A percentile compares a stretch with the other conserved stretches of the same genome.
phyloP scores from a whole-genome alignment of 2,797 vertebrate species.

The Pempheris klunzingeri region DNA sequence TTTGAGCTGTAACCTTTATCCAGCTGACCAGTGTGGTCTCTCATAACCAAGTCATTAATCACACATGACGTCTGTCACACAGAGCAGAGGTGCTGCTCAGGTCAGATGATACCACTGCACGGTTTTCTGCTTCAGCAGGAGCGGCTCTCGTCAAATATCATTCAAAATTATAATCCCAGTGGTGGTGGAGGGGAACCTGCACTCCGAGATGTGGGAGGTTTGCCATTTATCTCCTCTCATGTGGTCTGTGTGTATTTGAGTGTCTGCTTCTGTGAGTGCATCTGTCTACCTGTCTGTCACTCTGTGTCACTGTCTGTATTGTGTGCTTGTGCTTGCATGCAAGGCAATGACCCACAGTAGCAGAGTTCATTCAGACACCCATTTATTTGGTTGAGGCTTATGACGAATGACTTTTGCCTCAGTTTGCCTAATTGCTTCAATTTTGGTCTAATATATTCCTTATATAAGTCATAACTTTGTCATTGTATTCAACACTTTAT shows the following conservation, averaged over 20 bases:
- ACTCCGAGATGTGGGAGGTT: constrained; percentile 33
- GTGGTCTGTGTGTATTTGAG: constrained; percentile 14
- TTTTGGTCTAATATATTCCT: no score
- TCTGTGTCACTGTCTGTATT: constrained; percentile 6
- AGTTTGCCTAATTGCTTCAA: not conserved
- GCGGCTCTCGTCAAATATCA: constrained; percentile 67
- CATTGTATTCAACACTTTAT: not conserved
- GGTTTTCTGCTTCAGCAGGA: constrained; percentile 49
- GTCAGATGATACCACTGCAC: constrained; percentile 9
- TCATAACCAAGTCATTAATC: constrained; percentile 76
- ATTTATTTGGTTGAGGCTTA: constrained; percentile 17
- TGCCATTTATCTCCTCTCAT: constrained; percentile 56
- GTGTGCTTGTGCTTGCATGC: constrained; percentile 6
- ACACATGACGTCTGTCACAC: constrained; percentile 69
- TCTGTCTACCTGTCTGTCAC: constrained; percentile 13
- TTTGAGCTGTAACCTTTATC: constrained; percentile 69
- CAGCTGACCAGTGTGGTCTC: constrained; percentile 54
- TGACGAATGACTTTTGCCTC: not conserved
- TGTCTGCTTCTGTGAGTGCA: not conserved
- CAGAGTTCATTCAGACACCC: constrained; percentile 32
- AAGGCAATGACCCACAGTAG: constrained; percentile 20
- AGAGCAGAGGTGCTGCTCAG: constrained; percentile 53
- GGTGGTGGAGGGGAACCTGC: constrained; percentile 10
- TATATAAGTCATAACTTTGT: not conserved
- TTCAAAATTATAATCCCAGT: constrained; percentile 64